Conservation (phyloP, 2,797 vertebrate species). For the Sarcophilus harrisii region DNA sequence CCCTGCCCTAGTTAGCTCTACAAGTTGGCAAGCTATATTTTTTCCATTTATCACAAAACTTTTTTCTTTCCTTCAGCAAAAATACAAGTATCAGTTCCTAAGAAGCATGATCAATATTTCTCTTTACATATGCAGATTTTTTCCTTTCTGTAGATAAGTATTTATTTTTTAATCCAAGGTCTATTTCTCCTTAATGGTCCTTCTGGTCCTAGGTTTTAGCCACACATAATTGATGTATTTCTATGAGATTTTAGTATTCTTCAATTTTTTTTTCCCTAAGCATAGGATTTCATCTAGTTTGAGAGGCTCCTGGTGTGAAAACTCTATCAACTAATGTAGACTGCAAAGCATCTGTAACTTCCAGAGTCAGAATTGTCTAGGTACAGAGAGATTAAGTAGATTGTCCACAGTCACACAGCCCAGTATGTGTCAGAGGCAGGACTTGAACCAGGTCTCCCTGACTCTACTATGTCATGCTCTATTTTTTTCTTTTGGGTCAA, state of each 20-base stretch:
- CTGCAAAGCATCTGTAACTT: not conserved
- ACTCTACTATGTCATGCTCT: not conserved
- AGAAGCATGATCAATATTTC: not conserved
- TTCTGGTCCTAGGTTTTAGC: not conserved
- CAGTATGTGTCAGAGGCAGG: not conserved
- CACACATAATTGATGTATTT: not conserved
- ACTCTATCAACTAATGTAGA: not conserved
- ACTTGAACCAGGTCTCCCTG: not conserved
- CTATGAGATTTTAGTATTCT: not conserved
- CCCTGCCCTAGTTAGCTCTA: not conserved
- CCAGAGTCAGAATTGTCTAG: not conserved
- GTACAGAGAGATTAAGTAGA: not conserved
- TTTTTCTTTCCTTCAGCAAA: not conserved
- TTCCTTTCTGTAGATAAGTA: not conserved
- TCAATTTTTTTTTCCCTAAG: not conserved
- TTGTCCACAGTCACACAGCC: not conserved
- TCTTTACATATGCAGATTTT: not conserved
- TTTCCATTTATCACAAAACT: constrained; percentile 5
- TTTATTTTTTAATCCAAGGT: not conserved
- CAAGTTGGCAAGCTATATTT: not conserved
- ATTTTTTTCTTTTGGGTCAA: not conserved
- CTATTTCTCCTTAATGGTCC: not conserved
- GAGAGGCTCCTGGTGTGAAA: not conserved
- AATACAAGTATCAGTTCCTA: not conserved
- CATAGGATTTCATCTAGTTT: not conserved